Conservation (phyloP, 2,113 vertebrate species). For the Zosterops borbonicus region DNA sequence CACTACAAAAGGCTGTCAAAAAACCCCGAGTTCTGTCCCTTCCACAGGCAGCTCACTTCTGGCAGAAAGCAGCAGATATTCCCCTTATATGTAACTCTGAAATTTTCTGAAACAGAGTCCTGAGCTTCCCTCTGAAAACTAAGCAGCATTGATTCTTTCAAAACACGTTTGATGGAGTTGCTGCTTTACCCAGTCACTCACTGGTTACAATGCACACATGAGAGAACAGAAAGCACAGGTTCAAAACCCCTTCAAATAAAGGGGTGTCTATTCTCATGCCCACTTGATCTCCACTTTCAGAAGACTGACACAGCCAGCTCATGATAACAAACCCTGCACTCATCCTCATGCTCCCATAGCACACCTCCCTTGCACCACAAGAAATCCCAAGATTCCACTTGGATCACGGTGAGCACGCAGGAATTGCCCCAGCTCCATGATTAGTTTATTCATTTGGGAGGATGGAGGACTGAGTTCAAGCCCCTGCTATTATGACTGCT, state of each 20-base stretch:
- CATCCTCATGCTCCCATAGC: rapidly evolving
- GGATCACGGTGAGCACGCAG: rapidly evolving
- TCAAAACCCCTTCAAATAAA: background rate
- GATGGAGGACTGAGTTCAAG: background rate
- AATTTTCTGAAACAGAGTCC: background rate
- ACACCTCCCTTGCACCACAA: background rate
- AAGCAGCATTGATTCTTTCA: rapidly evolving
- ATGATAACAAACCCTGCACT: background rate
- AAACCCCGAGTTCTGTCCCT: rapidly evolving
- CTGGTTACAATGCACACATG: rapidly evolving
- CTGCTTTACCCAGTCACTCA: rapidly evolving
- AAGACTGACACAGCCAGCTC: background rate
- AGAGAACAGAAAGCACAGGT: background rate
- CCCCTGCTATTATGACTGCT: background rate
- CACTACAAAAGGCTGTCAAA: background rate
- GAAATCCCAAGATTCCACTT: background rate
- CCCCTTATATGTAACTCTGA: background rate
- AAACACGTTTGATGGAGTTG: rapidly evolving
- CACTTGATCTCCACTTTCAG: background rate
- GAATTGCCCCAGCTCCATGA: background rate
- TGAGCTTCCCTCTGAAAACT: background rate
- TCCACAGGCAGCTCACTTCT: background rate
- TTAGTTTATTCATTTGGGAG: background rate
- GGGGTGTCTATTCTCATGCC: rapidly evolving
- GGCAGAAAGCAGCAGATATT: background rate